Conservation (phyloP, 2,888 invertebrate genomes). For the Ypsolopha sequella region DNA sequence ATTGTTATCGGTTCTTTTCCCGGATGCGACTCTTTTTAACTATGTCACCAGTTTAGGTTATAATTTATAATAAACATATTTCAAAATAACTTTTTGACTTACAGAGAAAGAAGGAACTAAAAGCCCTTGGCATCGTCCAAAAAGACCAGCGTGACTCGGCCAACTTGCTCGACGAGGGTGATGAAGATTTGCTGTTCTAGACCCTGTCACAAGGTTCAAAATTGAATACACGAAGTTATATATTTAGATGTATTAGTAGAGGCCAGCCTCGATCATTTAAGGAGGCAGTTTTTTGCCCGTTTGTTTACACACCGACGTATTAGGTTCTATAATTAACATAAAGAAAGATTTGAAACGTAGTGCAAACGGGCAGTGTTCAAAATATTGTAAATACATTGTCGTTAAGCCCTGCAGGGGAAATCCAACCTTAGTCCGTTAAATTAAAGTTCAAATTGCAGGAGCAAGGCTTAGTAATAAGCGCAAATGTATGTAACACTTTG, state of each 20-base stretch:
- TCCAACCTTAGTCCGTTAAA: constrained; percentile 14
- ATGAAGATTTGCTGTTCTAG: constrained; percentile 93
- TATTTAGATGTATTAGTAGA: not conserved
- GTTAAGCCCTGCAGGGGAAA: constrained; percentile 22
- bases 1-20: too few species aligned
- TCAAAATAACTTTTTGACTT: not conserved
- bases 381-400: constrained; percentile 51
- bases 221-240: not conserved
- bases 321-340: too few species aligned
- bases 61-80: too few species aligned
- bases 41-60: too few species aligned
- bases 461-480: constrained; percentile 9
- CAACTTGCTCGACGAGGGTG: constrained; percentile 88
- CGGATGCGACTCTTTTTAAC: too few species aligned
- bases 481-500: not conserved
- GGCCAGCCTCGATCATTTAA: not conserved
- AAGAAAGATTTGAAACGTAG: not conserved
- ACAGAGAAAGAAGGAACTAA: constrained; percentile 34
- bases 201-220: constrained; percentile 3
- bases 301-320: not conserved
- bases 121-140: constrained; percentile 18
- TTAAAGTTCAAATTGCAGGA: constrained; percentile 19
- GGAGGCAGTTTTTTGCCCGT: not conserved
- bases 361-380: constrained; percentile 23
- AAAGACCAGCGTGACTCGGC: constrained; percentile 53